These are phyloP conservation scores for Parazoanthus darwini DNA, from an alignment of 92 coral and sea anemone genomes.

Conservation along the genomic window DNA sequence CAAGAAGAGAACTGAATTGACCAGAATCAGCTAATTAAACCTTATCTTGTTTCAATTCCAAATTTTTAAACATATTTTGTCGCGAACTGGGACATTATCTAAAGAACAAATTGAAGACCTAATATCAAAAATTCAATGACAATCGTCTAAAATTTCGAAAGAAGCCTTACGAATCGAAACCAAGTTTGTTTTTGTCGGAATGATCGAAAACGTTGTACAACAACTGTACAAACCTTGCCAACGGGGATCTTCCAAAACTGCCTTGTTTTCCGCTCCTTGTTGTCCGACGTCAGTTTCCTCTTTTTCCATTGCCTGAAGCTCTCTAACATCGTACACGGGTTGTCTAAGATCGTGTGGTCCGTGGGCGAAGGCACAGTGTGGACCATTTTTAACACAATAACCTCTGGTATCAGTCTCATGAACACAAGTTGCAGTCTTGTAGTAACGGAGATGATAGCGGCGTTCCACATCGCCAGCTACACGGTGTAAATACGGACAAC, in stretches of 20 bases:
- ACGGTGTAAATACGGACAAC: slow-evolving; percentile 99
- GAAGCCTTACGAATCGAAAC: slow-evolving; percentile 31
- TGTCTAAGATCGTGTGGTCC: slow-evolving; percentile 99
- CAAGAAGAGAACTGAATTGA: slow-evolving; percentile 18
- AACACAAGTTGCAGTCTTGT: slow-evolving; percentile 99
- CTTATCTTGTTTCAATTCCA: slow-evolving; percentile 30
- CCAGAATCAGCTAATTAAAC: slow-evolving; percentile 39
- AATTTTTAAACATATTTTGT: slow-evolving; percentile 25
- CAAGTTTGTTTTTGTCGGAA: slow-evolving; percentile 42
- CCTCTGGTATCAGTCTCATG: slow-evolving; percentile 99
- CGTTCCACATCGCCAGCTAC: slow-evolving; percentile 99
- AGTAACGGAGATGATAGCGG: slow-evolving; percentile 99
- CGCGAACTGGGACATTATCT: slow-evolving; percentile 19
- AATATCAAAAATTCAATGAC: neutral
- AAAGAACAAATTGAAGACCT: slow-evolving; percentile 5
- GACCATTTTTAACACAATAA: slow-evolving; percentile 99
- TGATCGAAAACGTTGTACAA: slow-evolving; percentile 55
- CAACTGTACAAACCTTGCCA: slow-evolving; percentile 96
- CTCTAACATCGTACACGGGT: slow-evolving; percentile 98
- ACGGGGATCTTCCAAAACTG: slow-evolving; percentile 97
- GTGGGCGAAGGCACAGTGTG: slow-evolving; percentile 99
- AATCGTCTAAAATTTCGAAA: slow-evolving; percentile 14
- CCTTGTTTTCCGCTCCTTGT: slow-evolving; percentile 89
- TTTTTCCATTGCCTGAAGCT: slow-evolving; percentile 97
- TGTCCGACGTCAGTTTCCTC: slow-evolving; percentile 91